phyloP scores from a whole-genome alignment of 2,797 vertebrate genomes.

The Kryptopterus vitreolus region DNA sequence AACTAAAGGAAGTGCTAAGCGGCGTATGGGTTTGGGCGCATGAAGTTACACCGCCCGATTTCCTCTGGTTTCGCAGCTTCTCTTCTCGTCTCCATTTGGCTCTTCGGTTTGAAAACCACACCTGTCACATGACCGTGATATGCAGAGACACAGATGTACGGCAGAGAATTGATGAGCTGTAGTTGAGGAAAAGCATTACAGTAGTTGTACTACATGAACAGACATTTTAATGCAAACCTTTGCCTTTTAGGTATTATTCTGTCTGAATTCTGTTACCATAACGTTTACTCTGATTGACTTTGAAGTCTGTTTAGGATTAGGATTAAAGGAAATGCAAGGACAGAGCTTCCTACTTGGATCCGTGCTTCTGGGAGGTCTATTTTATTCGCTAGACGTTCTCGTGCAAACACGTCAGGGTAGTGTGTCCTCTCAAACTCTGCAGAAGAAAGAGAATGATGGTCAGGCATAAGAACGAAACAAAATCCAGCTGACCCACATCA shows the following conservation, averaged over 20 bases:
- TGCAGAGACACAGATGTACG: background rate
- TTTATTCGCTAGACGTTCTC: slow-evolving; percentile 83
- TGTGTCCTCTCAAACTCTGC: slow-evolving; percentile 86
- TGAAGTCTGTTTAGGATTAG: background rate
- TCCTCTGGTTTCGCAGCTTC: slow-evolving; percentile 82
- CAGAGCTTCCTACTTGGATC: slow-evolving; percentile 74
- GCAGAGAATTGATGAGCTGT: background rate
- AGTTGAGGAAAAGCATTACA: background rate
- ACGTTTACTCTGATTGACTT: background rate
- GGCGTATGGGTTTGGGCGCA: slow-evolving; percentile 74
- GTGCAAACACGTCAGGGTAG: slow-evolving; percentile 85
- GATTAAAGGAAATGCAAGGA: background rate
- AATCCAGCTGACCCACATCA: background rate
- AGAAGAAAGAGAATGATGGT: slow-evolving; percentile 3
- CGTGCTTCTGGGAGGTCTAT: slow-evolving; percentile 84
- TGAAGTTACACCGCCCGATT: slow-evolving; percentile 74
- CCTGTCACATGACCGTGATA: slow-evolving; percentile 65
- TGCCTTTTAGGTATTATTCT: background rate
- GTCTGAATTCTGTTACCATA: background rate
- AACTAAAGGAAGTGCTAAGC: slow-evolving; percentile 77
- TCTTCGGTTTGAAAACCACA: slow-evolving; percentile 86
- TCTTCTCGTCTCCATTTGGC: slow-evolving; percentile 87
- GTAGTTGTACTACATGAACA: background rate
- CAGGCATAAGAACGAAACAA: background rate
- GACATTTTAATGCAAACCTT: background rate